Conservation (phyloP, 2,113 vertebrate species). For the Xenus cinereus region DNA sequence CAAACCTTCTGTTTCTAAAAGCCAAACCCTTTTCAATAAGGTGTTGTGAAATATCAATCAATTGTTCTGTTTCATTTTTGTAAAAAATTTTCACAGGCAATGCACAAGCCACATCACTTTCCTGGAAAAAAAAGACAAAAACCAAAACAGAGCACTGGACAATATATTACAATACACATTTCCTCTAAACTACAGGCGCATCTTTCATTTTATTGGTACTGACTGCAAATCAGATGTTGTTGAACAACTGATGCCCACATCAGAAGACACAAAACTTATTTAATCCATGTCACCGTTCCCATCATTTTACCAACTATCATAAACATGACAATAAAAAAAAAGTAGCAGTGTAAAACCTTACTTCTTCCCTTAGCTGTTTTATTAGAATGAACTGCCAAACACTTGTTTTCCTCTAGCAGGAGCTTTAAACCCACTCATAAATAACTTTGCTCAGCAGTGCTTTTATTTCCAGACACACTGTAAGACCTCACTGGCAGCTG, state of each 20-base stretch:
- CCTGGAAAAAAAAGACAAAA: slow-evolving; percentile 71
- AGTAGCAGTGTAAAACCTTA: neutral
- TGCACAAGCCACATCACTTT: slow-evolving; percentile 60
- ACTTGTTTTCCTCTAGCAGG: neutral
- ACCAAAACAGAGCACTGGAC: neutral
- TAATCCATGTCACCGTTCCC: neutral
- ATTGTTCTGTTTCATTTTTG: slow-evolving; percentile 74
- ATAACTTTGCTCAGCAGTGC: neutral
- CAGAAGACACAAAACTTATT: neutral
- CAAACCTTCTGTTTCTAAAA: slow-evolving; percentile 80
- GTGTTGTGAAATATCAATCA: slow-evolving; percentile 82
- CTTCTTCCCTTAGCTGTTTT: neutral
- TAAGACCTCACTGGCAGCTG: neutral
- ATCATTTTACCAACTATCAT: neutral
- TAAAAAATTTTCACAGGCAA: slow-evolving; percentile 81
- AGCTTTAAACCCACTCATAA: neutral
- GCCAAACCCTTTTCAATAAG: slow-evolving; percentile 88
- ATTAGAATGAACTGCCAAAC: neutral
- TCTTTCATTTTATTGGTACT: neutral
- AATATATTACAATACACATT: neutral
- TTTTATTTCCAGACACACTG: neutral
- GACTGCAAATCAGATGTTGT: neutral
- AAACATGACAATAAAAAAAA: neutral
- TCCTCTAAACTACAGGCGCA: neutral
- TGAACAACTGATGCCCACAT: neutral